These are phyloP conservation scores for Dendrolimus pini DNA, from an alignment of 2,888 invertebrate genomes.

Conservation along the genomic window DNA sequence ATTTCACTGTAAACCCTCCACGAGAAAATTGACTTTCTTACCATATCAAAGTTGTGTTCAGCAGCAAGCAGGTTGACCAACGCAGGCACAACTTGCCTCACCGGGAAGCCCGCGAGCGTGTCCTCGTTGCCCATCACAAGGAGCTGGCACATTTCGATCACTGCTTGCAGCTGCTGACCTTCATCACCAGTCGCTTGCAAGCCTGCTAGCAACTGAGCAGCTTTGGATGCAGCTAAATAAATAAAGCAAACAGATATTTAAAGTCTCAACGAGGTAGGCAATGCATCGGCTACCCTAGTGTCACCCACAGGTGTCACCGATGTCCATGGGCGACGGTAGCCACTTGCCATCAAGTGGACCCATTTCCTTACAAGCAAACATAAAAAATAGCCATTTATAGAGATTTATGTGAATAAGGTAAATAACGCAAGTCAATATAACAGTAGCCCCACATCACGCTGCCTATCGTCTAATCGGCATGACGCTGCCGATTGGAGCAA, in stretches of 20 bases:
- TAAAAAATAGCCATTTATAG: background rate
- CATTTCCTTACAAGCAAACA: too few relatives aligned
- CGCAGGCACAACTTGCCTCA: conserved; percentile 97
- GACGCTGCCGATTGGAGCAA: too few relatives aligned
- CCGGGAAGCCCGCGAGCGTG: conserved; percentile 98
- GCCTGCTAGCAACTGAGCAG: conserved; percentile 93
- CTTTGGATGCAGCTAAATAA: conserved; percentile 87
- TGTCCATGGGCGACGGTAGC: too few relatives aligned
- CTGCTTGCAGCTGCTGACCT: conserved; percentile 96
- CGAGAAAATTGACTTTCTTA: conserved; percentile 35
- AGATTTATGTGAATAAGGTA: background rate
- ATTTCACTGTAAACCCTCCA: too few relatives aligned
- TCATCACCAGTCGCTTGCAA: conserved; percentile 96
- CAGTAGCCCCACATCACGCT: too few relatives aligned
- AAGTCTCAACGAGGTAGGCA: too few relatives aligned
- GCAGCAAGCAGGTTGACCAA: conserved; percentile 94
- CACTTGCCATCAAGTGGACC: too few relatives aligned
- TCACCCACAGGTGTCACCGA: too few relatives aligned
- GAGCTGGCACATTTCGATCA: conserved; percentile 99
- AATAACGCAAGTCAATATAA: background rate
- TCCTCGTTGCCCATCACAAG: conserved; percentile 99
- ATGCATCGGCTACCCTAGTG: too few relatives aligned
- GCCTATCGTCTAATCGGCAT: too few relatives aligned
- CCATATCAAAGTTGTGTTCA: conserved; percentile 99
- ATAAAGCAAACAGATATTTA: too few relatives aligned